Evolutionary conservation across 2,113 vertebrate genomes (phyloP).

Genomic region (Atractosteus spatula): DNA sequence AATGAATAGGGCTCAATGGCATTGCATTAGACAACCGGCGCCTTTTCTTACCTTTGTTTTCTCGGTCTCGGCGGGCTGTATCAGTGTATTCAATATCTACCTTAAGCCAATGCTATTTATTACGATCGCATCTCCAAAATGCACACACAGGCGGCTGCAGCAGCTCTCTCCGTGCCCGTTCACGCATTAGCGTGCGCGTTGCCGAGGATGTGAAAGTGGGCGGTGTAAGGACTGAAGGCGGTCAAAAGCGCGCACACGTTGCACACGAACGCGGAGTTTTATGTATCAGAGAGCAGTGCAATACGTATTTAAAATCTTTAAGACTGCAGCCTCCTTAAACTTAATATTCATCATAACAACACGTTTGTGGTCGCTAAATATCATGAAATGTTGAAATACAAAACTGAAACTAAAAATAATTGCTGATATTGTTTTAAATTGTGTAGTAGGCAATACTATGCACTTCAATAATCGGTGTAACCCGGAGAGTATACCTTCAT

Average conservation of each 20-base stretch:
- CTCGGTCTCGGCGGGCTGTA: not conserved
- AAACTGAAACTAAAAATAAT: too few relatives aligned
- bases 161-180: not conserved
- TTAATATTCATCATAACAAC: too few relatives aligned
- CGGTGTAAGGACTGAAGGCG: not conserved
- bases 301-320: too few relatives aligned
- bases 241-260: not conserved
- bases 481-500: too few relatives aligned
- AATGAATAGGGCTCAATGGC: not conserved
- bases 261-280: not conserved
- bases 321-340: too few relatives aligned
- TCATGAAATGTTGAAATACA: too few relatives aligned
- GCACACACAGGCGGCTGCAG: conserved; percentile 3
- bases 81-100: not conserved
- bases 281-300: not conserved
- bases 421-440: too few relatives aligned
- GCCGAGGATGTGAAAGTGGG: not conserved
- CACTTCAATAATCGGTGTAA: too few relatives aligned
- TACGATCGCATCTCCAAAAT: not conserved
- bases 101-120: not conserved
- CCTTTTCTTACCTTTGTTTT: not conserved
- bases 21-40: not conserved
- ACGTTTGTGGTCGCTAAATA: too few relatives aligned
- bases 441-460: too few relatives aligned
- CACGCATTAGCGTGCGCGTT: not conserved